A percentile compares a stretch with the other conserved stretches of the same genome.
These are phyloP conservation scores for Melieria omissa DNA, from an alignment of 2,888 invertebrate genomes.

Conservation along the genomic window DNA sequence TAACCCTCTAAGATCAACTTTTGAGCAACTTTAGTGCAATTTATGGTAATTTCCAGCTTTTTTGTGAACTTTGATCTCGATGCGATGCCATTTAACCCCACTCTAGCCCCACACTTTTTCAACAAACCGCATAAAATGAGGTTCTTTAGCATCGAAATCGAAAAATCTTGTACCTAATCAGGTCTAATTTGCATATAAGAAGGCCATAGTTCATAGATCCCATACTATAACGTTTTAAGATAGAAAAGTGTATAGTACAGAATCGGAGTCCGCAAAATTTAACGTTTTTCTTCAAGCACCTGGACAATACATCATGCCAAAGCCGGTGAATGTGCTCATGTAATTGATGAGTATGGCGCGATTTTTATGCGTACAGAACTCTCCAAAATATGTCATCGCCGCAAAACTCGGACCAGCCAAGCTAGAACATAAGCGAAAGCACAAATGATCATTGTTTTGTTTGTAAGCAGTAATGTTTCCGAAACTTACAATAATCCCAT, in stretches of 20 bases:
- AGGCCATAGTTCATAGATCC: no score
- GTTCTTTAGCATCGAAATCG: no score
- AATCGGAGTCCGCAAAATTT: not conserved
- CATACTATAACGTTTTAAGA: not conserved
- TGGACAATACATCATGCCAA: conserved; percentile 51
- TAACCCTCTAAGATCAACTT: no score
- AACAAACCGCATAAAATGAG: no score
- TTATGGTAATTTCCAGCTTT: no score
- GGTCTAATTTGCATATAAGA: no score
- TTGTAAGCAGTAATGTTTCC: not conserved
- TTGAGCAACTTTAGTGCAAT: no score
- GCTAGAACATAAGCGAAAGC: conserved; percentile 32
- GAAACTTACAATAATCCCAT: conserved; percentile 52
- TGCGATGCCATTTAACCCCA: no score
- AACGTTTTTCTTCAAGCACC: conserved; percentile 12
- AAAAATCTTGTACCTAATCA: no score
- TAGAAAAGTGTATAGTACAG: not conserved
- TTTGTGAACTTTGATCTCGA: no score
- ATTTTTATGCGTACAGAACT: conserved; percentile 49
- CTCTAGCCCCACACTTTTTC: no score
- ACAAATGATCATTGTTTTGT: not conserved
- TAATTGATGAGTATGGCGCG: conserved; percentile 45
- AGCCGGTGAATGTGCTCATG: conserved; percentile 51
- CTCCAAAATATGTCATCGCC: conserved; percentile 49
- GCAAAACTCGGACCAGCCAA: conserved; percentile 51